Evolutionary conservation across 2,113 vertebrate genomes (phyloP).

Genomic region (Macroglossus sobrinus): DNA sequence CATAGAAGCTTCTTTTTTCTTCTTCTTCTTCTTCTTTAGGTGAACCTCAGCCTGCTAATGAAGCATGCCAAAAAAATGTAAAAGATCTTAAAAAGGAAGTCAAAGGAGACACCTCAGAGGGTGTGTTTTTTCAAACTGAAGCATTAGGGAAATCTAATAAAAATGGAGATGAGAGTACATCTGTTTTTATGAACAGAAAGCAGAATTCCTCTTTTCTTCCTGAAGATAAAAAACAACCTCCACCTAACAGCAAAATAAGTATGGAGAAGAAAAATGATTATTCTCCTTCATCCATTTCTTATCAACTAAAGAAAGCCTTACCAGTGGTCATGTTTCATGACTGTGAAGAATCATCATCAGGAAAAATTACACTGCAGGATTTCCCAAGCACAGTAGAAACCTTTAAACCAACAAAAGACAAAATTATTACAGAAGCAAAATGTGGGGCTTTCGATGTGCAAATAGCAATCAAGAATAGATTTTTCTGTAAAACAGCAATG

Average conservation of each 20-base stretch:
- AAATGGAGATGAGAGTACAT: slow-evolving; percentile 71
- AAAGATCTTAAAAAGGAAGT: slow-evolving; percentile 72
- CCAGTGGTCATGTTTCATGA: slow-evolving; percentile 81
- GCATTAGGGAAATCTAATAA: slow-evolving; percentile 67
- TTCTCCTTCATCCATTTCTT: background rate
- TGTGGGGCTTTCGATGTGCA: slow-evolving; percentile 76
- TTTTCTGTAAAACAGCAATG: slow-evolving; percentile 67
- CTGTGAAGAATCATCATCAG: slow-evolving; percentile 62
- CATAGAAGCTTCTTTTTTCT: background rate
- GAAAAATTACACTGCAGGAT: slow-evolving; percentile 77
- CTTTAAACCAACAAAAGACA: slow-evolving; percentile 35
- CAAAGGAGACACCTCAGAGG: slow-evolving; percentile 39
- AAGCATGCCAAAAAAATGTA: slow-evolving; percentile 70
- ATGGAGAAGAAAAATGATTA: slow-evolving; percentile 59
- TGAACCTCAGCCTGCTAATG: slow-evolving; percentile 67
- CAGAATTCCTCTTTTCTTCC: slow-evolving; percentile 64
- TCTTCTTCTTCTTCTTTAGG: slow-evolving; percentile 66
- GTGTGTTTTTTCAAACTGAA: slow-evolving; percentile 43
- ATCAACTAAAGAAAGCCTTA: slow-evolving; percentile 71
- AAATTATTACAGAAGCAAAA: slow-evolving; percentile 81
- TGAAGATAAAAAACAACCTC: slow-evolving; percentile 57
- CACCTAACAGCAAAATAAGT: slow-evolving; percentile 69
- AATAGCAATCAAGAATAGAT: slow-evolving; percentile 82
- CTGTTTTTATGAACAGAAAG: slow-evolving; percentile 50
- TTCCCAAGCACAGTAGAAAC: slow-evolving; percentile 54